phyloP scores from a whole-genome alignment of 2,113 vertebrate species.

The Piliocolobus tephrosceles region DNA sequence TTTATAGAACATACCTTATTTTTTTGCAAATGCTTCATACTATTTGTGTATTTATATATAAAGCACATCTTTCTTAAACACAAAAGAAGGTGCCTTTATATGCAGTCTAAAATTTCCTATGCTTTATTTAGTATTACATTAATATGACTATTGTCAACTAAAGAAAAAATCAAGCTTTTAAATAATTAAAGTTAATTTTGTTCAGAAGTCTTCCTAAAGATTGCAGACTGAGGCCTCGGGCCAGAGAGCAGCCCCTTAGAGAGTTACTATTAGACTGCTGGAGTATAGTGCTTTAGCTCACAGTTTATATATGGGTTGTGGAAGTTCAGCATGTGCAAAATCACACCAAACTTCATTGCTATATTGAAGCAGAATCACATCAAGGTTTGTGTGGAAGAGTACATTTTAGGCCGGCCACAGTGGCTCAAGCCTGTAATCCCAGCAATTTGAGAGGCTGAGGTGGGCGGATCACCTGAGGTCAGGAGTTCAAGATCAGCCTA shows the following conservation, averaged over 20 bases:
- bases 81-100: too few species aligned
- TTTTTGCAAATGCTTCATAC: neutral
- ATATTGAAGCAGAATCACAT: too few species aligned
- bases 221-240: neutral
- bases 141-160: neutral
- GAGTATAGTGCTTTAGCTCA: neutral
- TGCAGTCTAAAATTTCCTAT: neutral
- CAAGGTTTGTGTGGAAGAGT: neutral
- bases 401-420: neutral
- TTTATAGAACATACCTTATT: too few species aligned
- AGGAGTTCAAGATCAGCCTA: too few species aligned
- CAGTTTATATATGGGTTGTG: neutral
- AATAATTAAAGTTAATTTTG: neutral
- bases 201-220: neutral
- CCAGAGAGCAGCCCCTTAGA: neutral
- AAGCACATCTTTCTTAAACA: neutral
- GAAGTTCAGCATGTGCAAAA: neutral
- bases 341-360: too few species aligned
- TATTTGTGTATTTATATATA: too few species aligned
- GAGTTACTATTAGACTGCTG: neutral
- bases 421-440: too few species aligned
- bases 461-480: too few species aligned
- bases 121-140: neutral
- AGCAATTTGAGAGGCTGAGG: too few species aligned
- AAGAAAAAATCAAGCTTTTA: neutral